These are phyloP conservation scores for Microctonus brassicae DNA, from an alignment of 2,888 invertebrate species.

Conservation along the genomic window DNA sequence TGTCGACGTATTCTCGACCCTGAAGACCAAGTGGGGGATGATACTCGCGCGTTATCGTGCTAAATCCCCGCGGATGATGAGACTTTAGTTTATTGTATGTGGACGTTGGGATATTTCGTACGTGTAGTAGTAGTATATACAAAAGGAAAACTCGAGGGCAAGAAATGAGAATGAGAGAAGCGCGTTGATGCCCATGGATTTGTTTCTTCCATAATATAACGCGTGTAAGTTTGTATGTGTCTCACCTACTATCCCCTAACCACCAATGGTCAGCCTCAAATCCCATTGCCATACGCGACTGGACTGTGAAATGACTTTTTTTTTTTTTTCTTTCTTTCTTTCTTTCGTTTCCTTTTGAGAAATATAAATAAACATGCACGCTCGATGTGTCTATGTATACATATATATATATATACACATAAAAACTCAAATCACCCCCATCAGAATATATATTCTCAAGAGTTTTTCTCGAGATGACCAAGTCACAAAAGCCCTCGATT, in stretches of 20 bases:
- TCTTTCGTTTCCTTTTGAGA: slow-evolving; percentile 46
- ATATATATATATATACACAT: slow-evolving; percentile 4
- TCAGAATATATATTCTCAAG: not conserved
- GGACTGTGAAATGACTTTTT: slow-evolving; percentile 62
- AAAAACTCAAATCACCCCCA: too few species aligned
- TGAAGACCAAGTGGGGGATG: slow-evolving; percentile 46
- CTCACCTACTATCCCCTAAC: slow-evolving; percentile 6
- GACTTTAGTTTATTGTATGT: slow-evolving; percentile 69
- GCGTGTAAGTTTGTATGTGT: not conserved
- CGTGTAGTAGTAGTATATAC: too few species aligned
- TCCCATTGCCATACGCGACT: slow-evolving; percentile 60
- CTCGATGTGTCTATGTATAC: slow-evolving; percentile 21
- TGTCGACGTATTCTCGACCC: slow-evolving; percentile 24
- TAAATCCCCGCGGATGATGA: slow-evolving; percentile 69
- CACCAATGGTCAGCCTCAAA: slow-evolving; percentile 52
- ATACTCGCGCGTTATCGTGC: slow-evolving; percentile 64
- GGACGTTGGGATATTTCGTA: slow-evolving; percentile 45
- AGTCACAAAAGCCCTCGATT: not conserved
- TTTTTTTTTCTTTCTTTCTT: not conserved
- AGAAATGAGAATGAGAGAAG: slow-evolving; percentile 15
- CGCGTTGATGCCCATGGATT: slow-evolving; percentile 37
- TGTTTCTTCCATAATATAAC: slow-evolving; percentile 30
- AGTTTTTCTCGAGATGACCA: not conserved
- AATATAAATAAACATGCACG: slow-evolving; percentile 32
- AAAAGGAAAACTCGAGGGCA: slow-evolving; percentile 23